Conservation (phyloP, 2,888 invertebrate species). For the Miltochrista miniata region DNA sequence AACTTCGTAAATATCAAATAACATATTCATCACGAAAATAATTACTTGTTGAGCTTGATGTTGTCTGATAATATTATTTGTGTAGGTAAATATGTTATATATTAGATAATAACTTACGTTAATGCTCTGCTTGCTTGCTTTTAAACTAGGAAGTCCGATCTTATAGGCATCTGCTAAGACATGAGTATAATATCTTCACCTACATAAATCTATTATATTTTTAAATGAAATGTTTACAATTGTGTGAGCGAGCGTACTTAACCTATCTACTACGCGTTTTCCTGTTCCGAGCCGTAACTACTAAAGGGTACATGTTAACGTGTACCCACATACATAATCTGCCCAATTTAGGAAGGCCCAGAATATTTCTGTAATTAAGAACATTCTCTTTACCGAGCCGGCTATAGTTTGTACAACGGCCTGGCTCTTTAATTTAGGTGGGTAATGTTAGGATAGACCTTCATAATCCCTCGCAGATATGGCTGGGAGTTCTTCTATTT, state of each 20-base stretch:
- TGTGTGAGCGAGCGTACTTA: constrained; percentile 31
- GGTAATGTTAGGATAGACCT: constrained; percentile 37
- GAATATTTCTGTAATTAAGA: constrained; percentile 36
- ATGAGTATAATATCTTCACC: no score
- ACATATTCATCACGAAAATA: no score
- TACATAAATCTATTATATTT: not conserved
- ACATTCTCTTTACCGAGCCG: constrained; percentile 35
- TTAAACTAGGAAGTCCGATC: no score
- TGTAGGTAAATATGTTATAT: no score
- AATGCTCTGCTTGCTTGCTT: no score
- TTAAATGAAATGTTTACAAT: constrained; percentile 1
- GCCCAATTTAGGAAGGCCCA: constrained; percentile 35
- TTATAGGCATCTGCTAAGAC: no score
- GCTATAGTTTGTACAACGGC: constrained; percentile 28
- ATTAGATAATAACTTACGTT: no score
- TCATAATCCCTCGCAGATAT: constrained; percentile 36
- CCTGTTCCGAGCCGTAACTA: constrained; percentile 27
- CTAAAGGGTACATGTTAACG: constrained; percentile 32
- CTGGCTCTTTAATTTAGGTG: constrained; percentile 36
- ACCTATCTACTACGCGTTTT: constrained; percentile 10
- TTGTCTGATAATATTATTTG: no score
- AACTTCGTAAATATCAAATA: no score
- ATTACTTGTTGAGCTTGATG: no score
- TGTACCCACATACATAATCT: constrained; percentile 30
- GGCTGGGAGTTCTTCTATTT: constrained; percentile 30